These are phyloP conservation scores for Parnassius smintheus DNA, from an alignment of 2,888 invertebrate species.

Conservation along the genomic window DNA sequence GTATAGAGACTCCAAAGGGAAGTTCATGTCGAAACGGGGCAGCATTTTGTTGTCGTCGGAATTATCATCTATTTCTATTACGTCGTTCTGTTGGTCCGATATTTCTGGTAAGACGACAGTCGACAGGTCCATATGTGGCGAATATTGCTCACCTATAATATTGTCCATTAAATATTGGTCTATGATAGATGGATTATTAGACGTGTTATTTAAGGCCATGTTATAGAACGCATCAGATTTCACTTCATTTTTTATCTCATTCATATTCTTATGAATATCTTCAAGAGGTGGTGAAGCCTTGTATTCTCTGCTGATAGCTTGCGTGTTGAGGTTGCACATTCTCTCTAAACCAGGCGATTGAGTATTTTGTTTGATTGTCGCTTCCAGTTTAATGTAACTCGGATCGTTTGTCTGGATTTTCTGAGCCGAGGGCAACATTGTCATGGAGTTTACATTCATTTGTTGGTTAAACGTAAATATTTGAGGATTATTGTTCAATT, in stretches of 20 bases:
- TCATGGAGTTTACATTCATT: constrained; percentile 63
- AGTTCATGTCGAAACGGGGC: constrained; percentile 69
- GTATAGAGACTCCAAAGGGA: constrained; percentile 66
- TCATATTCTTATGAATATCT: constrained; percentile 66
- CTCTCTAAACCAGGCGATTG: constrained; percentile 70
- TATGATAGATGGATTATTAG: constrained; percentile 58
- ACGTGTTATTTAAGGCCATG: constrained; percentile 48
- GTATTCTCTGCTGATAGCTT: constrained; percentile 60
- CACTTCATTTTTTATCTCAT: constrained; percentile 63
- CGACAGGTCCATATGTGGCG: constrained; percentile 62
- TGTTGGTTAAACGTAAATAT: constrained; percentile 71
- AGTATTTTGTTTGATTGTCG: constrained; percentile 72
- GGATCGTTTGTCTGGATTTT: constrained; percentile 68
- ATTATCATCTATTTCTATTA: constrained; percentile 75
- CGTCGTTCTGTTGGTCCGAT: constrained; percentile 61
- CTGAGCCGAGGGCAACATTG: constrained; percentile 61
- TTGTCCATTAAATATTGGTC: constrained; percentile 72
- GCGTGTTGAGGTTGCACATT: constrained; percentile 66
- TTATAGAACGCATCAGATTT: constrained; percentile 70
- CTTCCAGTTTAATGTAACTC: constrained; percentile 73
- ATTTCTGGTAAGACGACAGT: constrained; percentile 58
- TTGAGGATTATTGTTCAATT: constrained; percentile 54
- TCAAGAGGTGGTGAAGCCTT: constrained; percentile 73
- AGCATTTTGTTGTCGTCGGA: constrained; percentile 71
- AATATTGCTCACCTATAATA: constrained; percentile 67